These are phyloP conservation scores for Saturnia pavonia DNA, from an alignment of 2,888 invertebrate species.

Conservation along the genomic window DNA sequence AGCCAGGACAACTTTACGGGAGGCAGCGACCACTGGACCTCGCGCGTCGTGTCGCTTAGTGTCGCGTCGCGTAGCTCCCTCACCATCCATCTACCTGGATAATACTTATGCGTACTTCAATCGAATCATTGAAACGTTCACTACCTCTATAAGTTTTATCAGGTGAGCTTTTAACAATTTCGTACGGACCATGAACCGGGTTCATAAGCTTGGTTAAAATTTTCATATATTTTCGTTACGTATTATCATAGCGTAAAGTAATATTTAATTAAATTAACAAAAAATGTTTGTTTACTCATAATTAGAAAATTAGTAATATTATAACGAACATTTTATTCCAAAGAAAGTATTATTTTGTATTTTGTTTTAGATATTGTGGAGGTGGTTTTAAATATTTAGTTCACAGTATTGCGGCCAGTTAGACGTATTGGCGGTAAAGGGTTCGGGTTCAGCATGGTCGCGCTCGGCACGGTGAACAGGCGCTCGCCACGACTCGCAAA, in stretches of 20 bases:
- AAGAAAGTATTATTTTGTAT: neutral
- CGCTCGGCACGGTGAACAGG: conserved; percentile 39
- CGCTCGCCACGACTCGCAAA: conserved; percentile 74
- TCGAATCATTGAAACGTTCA: conserved; percentile 59
- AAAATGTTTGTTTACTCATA: too few species aligned
- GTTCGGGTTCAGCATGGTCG: conserved; percentile 27
- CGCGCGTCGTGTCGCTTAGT: conserved; percentile 24
- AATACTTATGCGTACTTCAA: conserved; percentile 49
- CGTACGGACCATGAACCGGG: conserved; percentile 29
- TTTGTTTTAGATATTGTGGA: neutral
- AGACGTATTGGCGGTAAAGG: conserved; percentile 60
- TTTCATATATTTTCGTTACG: neutral
- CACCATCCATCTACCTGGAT: conserved; percentile 34
- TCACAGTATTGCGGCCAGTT: conserved; percentile 42
- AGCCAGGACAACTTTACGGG: conserved; percentile 67
- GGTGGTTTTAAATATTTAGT: neutral
- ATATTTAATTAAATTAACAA: neutral
- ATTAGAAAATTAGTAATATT: neutral
- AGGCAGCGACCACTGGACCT: conserved; percentile 50
- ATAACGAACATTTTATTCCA: neutral
- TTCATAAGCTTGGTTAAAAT: neutral
- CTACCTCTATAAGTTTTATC: conserved; percentile 37
- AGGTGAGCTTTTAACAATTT: conserved; percentile 30
- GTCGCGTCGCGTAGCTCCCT: conserved; percentile 12
- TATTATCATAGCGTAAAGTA: neutral